phyloP scores from a whole-genome alignment of 2,888 invertebrate genomes.

The Brenthis ino region DNA sequence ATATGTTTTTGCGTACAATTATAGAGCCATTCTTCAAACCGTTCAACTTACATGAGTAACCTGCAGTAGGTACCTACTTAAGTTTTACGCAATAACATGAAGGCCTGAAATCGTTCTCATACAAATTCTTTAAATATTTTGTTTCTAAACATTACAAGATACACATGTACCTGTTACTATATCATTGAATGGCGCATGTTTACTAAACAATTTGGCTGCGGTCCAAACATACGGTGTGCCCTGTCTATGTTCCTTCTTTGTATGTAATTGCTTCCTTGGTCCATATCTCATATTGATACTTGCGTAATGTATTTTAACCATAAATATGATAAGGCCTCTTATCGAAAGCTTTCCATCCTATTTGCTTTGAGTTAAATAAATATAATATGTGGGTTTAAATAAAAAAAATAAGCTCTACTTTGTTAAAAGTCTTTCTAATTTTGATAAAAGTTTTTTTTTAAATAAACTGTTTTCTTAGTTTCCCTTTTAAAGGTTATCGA shows the following conservation, averaged over 20 bases:
- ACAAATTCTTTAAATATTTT: not conserved
- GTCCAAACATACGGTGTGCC: conserved; percentile 42
- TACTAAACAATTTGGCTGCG: conserved; percentile 51
- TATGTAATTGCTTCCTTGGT: conserved; percentile 23
- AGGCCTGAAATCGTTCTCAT: not conserved
- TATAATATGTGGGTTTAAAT: not conserved
- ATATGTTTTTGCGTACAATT: too few relatives aligned
- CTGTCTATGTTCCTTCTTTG: conserved; percentile 28
- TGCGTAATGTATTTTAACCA: not conserved
- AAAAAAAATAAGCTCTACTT: not conserved
- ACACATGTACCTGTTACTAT: conserved; percentile 2
- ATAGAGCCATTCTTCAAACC: too few relatives aligned
- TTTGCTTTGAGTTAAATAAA: not conserved
- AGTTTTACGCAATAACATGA: too few relatives aligned
- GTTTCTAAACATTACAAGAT: not conserved
- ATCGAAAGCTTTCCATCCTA: not conserved
- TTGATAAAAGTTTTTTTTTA: too few relatives aligned
- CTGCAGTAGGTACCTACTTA: too few relatives aligned
- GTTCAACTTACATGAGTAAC: too few relatives aligned
- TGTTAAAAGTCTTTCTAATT: too few relatives aligned
- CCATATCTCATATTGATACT: conserved; percentile 22
- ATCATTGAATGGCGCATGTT: conserved; percentile 38
- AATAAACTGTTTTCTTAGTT: too few relatives aligned
- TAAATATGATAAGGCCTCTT: conserved; percentile 8
- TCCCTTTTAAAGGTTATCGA: too few relatives aligned